Base-by-base conservation (phyloP, 2,888 invertebrate genomes). In the Cheiracanthium punctorium region DNA sequence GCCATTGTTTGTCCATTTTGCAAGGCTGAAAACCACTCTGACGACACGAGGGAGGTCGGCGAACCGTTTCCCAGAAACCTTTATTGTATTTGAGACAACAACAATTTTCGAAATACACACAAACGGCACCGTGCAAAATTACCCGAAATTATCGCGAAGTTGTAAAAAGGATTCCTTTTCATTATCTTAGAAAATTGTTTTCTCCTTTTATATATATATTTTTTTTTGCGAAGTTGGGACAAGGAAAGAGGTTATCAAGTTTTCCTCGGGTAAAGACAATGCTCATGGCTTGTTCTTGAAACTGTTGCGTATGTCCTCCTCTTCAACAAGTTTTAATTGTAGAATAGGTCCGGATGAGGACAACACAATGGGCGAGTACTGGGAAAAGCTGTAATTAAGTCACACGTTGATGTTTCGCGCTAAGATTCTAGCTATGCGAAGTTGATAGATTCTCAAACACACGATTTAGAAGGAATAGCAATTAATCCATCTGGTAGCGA, bases 11-110 rank as follows among this genome's bases (percentile, higher is more conserved):
- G 24, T 1, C 20, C 17, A 20, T 58, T 58, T 58, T 58, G 58
- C 58, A 58, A 58, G 58, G 58, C 58, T 58, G 24, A 24, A 24
- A 24, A 24, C 1, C 4, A 58, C 58, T 48, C 43, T 58, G 58
- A 58, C 24, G 58, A 58, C 58, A 58, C 24, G 24, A 17, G 58
- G 58, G 58, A 58, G 58, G 58, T 58, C 24, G 24, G 58, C 58
- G 24, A 58, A 58, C 24, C 12, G 12, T 58, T 58, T 58, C 58
- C 5, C 20, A 58, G 58, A 58, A 48, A 17, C 8, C n/a, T 48
- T 58, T 17, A 58, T 58, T 58, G 58, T 58, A 24, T 24, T 48
- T 7, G 43, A 48, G 43, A 48, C 43, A 48, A 48, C 43, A 7
- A n/a, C n/a, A n/a, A n/a, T 48, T 58, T 58, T 58, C 24, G 58